Percentiles rank a stretch among this genome's conserved stretches.
phyloP scores from a whole-genome alignment of 2,797 vertebrate species.

The Fistularia tabacaria region DNA sequence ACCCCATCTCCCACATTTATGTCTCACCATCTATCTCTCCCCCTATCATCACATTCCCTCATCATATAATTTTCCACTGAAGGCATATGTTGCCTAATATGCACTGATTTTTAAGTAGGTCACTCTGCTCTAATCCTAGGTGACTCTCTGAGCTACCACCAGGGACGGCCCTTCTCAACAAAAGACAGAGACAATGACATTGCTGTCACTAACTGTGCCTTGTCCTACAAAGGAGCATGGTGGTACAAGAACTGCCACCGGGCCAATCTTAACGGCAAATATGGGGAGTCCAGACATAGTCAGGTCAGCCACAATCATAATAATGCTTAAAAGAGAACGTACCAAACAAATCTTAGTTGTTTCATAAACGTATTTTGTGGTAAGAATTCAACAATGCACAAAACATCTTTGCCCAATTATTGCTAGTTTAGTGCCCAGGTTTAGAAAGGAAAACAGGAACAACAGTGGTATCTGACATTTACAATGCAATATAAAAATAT shows the following conservation, averaged over 20 bases:
- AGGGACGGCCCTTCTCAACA: conserved; percentile 96
- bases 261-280: conserved; percentile 98
- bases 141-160: conserved; percentile 96
- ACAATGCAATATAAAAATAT: no score
- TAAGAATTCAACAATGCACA: no score
- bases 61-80: conserved; percentile 19
- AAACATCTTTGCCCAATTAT: no score
- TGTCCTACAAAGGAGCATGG: conserved; percentile 99
- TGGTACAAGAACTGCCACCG: conserved; percentile 99
- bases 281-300: conserved; percentile 96
- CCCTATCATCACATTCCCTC: conserved; percentile 9
- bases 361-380: no score
- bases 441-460: no score
- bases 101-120: conserved; percentile 13
- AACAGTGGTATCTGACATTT: no score
- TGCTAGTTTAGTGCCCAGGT: no score
- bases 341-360: no score
- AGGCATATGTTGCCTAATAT: conserved; percentile 7
- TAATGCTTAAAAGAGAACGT: no score
- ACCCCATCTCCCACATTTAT: no score
- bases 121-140: conserved; percentile 67
- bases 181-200: conserved; percentile 97
- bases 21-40: no score
- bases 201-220: conserved; percentile 96
- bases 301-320: conserved; percentile 78